A percentile compares a stretch with the other conserved stretches of the same genome.
Conservation (phyloP, 2,113 vertebrate genomes). For the Pseudorasbora parva region DNA sequence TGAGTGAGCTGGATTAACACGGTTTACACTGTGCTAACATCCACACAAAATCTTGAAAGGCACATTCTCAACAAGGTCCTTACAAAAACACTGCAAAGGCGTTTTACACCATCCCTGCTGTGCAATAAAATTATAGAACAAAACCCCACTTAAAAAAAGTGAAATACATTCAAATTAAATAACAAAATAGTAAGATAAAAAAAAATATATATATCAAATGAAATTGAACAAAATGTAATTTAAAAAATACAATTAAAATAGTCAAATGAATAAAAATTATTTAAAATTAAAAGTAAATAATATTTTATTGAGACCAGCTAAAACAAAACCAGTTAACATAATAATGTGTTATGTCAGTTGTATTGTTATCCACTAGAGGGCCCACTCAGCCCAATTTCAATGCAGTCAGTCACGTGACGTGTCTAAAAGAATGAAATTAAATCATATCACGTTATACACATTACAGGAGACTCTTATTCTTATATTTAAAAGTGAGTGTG, state of each 20-base stretch:
- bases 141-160: neutral
- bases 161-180: neutral
- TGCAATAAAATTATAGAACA: neutral
- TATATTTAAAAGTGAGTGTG: neutral
- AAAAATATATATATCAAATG: neutral
- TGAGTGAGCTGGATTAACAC: conserved; percentile 32
- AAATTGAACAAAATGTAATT: neutral
- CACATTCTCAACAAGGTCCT: neutral
- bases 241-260: neutral
- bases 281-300: neutral
- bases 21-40: conserved; percentile 28
- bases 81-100: neutral
- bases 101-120: neutral
- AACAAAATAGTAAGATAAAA: neutral
- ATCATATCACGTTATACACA: neutral
- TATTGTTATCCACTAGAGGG: conserved; percentile 44
- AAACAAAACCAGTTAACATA: neutral
- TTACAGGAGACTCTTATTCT: neutral
- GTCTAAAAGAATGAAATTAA: neutral
- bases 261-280: neutral
- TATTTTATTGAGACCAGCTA: neutral
- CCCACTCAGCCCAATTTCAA: conserved; percentile 11
- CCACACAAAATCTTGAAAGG: neutral
- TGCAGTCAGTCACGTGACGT: neutral
- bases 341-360: neutral